phyloP scores from a whole-genome alignment of 2,888 invertebrate genomes.

The Amiota mariae region DNA sequence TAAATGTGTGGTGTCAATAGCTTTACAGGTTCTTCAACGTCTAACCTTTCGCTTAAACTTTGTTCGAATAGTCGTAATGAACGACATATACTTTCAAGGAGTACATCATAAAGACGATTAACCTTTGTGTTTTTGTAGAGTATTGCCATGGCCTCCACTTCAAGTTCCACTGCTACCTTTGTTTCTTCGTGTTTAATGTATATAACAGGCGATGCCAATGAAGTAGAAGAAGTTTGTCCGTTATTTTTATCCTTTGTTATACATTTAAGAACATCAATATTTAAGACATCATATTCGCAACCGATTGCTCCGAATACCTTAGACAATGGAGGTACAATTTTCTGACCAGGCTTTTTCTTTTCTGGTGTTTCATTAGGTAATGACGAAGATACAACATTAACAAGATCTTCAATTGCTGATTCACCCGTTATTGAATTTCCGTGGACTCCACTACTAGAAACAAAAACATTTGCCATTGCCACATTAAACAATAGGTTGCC shows the following conservation, averaged over 20 bases:
- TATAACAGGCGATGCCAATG: conserved; percentile 58
- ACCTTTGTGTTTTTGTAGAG: conserved; percentile 80
- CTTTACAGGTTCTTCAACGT: conserved; percentile 53
- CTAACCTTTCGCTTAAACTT: conserved; percentile 77
- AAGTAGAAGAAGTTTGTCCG: conserved; percentile 38
- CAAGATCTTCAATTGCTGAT: conserved; percentile 59
- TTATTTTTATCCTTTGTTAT: conserved; percentile 64
- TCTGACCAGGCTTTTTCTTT: conserved; percentile 38
- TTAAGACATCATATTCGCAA: conserved; percentile 68
- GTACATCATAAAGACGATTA: conserved; percentile 80
- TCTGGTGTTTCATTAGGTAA: conserved; percentile 26
- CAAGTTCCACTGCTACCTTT: conserved; percentile 75
- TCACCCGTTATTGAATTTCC: conserved; percentile 56
- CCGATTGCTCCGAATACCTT: conserved; percentile 55
- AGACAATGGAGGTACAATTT: conserved; percentile 22
- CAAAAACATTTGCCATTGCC: conserved; percentile 78
- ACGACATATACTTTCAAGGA: conserved; percentile 84
- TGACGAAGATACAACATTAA: conserved; percentile 46
- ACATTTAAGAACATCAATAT: conserved; percentile 68
- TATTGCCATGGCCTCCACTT: conserved; percentile 83
- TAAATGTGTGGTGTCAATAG: conserved; percentile 74
- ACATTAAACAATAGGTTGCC: conserved; percentile 84
- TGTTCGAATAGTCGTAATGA: conserved; percentile 80
- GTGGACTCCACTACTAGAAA: conserved; percentile 75
- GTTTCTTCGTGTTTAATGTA: conserved; percentile 62